These are phyloP conservation scores for Drosophila melanica DNA, from an alignment of 1,140 invertebrate genomes.

Conservation along the genomic window DNA sequence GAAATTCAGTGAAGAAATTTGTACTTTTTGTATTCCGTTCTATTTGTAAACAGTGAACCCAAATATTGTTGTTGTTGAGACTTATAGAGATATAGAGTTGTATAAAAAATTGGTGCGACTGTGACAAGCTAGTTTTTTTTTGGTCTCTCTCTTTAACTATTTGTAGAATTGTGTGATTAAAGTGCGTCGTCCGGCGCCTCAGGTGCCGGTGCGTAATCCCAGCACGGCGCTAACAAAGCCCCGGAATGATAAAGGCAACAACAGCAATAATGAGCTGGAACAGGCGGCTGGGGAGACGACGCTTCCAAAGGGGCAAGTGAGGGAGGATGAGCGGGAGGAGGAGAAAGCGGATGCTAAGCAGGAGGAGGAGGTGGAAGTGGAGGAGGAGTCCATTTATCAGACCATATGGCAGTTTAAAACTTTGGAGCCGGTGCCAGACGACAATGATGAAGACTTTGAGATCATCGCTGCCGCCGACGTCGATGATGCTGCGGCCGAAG, in stretches of 20 bases:
- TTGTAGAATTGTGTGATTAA: constrained; percentile 67
- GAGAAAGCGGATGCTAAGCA: neutral
- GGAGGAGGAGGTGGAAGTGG: constrained; percentile 35
- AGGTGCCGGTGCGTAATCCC: constrained; percentile 70
- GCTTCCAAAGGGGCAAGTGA: neutral
- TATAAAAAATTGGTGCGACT: neutral
- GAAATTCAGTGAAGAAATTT: neutral
- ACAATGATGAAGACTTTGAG: constrained; percentile 54
- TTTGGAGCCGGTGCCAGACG: constrained; percentile 48
- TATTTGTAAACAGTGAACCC: constrained; percentile 6
- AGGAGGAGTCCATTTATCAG: constrained; percentile 82
- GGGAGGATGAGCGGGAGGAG: neutral
- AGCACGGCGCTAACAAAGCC: constrained; percentile 53
- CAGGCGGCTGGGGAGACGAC: neutral
- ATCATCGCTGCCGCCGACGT: constrained; percentile 46
- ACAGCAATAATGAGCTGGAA: constrained; percentile 13
- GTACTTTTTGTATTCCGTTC: neutral
- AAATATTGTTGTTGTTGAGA: neutral
- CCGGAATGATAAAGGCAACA: constrained; percentile 4
- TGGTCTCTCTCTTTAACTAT: constrained; percentile 23
- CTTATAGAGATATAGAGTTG: neutral
- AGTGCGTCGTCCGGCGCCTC: constrained; percentile 69
- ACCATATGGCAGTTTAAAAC: constrained; percentile 83
- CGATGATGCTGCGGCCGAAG: constrained; percentile 38
- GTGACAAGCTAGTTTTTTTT: constrained; percentile 30